A percentile compares a stretch with the other conserved stretches of the same genome.
phyloP scores from a whole-genome alignment of 2,888 invertebrate species.

The Tenthredo amoena region DNA sequence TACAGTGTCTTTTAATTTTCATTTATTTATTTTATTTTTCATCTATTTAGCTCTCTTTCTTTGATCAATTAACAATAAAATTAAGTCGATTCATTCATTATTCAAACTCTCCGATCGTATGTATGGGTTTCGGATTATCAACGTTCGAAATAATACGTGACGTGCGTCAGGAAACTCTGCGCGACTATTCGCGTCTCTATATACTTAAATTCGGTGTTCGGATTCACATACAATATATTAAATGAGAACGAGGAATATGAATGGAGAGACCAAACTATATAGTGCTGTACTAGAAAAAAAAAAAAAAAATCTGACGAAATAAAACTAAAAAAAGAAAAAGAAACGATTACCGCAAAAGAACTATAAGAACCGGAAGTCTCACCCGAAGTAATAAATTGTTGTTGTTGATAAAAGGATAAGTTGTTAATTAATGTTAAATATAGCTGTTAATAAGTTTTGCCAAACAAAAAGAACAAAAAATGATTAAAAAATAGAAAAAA shows the following conservation, averaged over 20 bases:
- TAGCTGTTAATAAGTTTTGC: constrained; percentile 67
- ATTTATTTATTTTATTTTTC: neutral
- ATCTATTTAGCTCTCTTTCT: neutral
- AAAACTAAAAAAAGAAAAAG: neutral
- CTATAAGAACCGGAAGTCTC: neutral
- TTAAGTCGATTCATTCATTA: neutral
- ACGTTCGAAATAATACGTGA: neutral
- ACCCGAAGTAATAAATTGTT: constrained; percentile 57
- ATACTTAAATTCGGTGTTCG: neutral
- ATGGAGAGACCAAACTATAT: neutral
- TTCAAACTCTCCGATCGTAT: neutral
- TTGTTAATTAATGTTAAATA: constrained; percentile 72
- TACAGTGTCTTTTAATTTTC: neutral
- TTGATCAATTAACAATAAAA: neutral
- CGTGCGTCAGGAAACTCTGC: neutral
- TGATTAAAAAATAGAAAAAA: constrained; percentile 56
- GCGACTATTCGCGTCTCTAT: neutral
- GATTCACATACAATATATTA: neutral
- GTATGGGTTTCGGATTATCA: neutral
- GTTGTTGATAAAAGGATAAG: constrained; percentile 69
- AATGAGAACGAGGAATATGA: neutral
- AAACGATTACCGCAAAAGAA: neutral
- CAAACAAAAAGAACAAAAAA: constrained; percentile 49
- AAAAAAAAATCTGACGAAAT: neutral
- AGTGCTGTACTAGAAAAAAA: neutral